Conservation (phyloP, 2,797 vertebrate species). For the Geotrypetes seraphini region DNA sequence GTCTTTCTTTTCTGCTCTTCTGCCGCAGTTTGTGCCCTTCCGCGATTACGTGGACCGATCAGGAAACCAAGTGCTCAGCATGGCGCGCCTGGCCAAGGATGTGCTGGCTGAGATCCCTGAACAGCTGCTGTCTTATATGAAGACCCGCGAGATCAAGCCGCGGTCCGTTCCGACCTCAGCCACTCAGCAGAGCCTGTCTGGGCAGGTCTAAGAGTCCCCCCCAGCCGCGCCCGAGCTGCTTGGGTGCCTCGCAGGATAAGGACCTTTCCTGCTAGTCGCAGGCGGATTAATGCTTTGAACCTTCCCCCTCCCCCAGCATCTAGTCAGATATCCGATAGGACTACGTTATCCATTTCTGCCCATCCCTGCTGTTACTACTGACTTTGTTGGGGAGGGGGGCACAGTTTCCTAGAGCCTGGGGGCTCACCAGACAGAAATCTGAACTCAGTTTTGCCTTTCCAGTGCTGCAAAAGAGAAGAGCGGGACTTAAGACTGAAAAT, state of each 20-base stretch:
- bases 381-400: too few relatives aligned
- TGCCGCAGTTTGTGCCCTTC: conserved; percentile 85
- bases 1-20: conserved; percentile 14
- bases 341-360: conserved; percentile 1
- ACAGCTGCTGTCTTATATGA: conserved; percentile 88
- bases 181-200: conserved; percentile 23
- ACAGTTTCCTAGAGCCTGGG: too few relatives aligned
- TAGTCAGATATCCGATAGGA: conserved; percentile 2
- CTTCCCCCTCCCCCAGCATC: background rate
- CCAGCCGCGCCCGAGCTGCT: background rate
- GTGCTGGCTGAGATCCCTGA: conserved; percentile 85
- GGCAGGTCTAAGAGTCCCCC: conserved; percentile 19
- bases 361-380: too few relatives aligned
- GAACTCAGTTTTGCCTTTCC: too few relatives aligned
- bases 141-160: conserved; percentile 69
- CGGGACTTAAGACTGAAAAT: too few relatives aligned
- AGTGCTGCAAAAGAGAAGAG: too few relatives aligned
- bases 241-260: background rate
- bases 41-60: conserved; percentile 90
- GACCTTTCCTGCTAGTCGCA: background rate
- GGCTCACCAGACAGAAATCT: too few relatives aligned
- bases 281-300: conserved; percentile 1
- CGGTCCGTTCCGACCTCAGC: conserved; percentile 48
- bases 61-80: conserved; percentile 91
- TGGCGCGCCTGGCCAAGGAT: conserved; percentile 85